These are phyloP conservation scores for Rhodeus uyekii DNA, from an alignment of 2,797 vertebrate species.

Conservation along the genomic window DNA sequence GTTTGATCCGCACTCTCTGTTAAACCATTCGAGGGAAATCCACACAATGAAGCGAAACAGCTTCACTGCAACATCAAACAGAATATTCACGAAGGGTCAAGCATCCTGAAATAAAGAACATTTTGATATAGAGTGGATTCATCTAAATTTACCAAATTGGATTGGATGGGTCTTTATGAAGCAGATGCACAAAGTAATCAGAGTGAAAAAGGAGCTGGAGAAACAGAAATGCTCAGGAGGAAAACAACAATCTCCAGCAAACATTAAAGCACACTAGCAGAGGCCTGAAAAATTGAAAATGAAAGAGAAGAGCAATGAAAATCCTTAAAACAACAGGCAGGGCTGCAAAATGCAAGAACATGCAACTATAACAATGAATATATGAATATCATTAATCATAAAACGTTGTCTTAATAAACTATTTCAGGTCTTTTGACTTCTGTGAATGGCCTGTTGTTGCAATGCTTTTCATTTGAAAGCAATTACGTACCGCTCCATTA, in stretches of 20 bases:
- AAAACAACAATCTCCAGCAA: background rate
- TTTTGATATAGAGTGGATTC: background rate
- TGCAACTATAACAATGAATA: background rate
- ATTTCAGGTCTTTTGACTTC: background rate
- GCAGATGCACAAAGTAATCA: conserved; percentile 1
- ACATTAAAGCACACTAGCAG: background rate
- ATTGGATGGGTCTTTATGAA: background rate
- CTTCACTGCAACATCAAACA: background rate
- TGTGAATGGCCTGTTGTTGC: background rate
- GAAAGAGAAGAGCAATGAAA: background rate
- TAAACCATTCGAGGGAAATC: conserved; percentile 16
- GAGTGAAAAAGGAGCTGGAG: background rate
- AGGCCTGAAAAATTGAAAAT: background rate
- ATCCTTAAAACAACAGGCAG: background rate
- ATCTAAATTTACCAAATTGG: background rate
- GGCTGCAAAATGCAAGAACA: background rate
- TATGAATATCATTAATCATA: background rate
- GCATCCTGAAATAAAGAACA: background rate
- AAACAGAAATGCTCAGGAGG: background rate
- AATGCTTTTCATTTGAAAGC: conserved; percentile 19
- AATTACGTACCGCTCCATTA: conserved; percentile 32
- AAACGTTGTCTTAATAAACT: background rate
- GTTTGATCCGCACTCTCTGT: conserved; percentile 25
- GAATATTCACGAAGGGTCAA: conserved; percentile 6
- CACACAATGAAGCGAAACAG: background rate